Evolutionary conservation across 2,888 invertebrate genomes (phyloP), one percentile per base, ranked within the genome.

Genomic region (Plemyria rubiginata): DNA sequence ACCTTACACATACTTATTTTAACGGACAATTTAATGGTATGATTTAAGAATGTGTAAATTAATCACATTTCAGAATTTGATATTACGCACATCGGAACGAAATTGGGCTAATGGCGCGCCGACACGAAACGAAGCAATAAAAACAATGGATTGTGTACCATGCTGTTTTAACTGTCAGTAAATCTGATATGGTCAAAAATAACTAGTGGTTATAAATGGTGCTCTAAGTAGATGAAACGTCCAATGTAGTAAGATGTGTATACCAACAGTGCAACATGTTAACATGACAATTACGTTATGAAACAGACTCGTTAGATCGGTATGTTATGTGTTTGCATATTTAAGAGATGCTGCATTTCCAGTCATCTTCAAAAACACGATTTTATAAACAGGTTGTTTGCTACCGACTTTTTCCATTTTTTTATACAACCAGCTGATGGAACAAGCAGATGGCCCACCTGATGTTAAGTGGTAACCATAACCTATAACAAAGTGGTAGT

Each of bases 121-220:
- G 50, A 13, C 65, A 67, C 63, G 69, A 67, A 71, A 65, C 61
- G 56, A 65, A 49, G 67, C 49, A 63, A 69, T 71, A 71, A 71
- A 65, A 71, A 71, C 66, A 67, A 69, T 69, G 57, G 62, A 57
- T 60, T 62, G 69, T 64, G 56, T 46, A 60, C 68, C 63, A 63
- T 60, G 62, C 63, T 58, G 60, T 62, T 67, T 66, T 63, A 64
- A 65, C 61, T 56, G 62, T 65, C 63, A 64, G 68, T 64, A 56
- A 56, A 62, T 67, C 58, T 66, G 60, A 63, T 62, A 55, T 51
- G 54, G 46, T 58, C 56, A 48, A 56, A 59, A 32, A 46, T 59
- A 64, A 55, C 28, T 43, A 15, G 50, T 32, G 6, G 48, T 55
- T 43, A 48, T 54, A 54, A 66, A 65, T 65, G 58, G 58, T 52